phyloP scores from a whole-genome alignment of 2,888 invertebrate genomes.

The Clivina fossor region DNA sequence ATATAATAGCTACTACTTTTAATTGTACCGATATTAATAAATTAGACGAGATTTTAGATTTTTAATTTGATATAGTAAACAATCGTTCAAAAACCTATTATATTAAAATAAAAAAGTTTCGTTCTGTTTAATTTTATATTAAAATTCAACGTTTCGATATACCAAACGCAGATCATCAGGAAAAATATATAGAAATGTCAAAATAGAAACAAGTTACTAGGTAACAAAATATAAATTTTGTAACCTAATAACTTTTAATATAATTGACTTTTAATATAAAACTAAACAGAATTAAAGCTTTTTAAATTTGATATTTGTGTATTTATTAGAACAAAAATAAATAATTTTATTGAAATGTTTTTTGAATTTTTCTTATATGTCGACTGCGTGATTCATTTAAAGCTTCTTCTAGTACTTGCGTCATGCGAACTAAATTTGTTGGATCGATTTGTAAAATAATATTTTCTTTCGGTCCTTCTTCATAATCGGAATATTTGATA shows the following conservation, averaged over 20 bases:
- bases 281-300: neutral
- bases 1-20: conserved; percentile 6
- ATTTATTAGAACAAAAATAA: neutral
- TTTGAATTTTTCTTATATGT: conserved; percentile 51
- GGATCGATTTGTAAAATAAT: conserved; percentile 62
- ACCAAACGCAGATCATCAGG: neutral
- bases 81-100: neutral
- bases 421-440: conserved; percentile 62
- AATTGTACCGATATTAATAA: conserved; percentile 4
- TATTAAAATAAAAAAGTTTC: neutral
- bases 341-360: conserved; percentile 41
- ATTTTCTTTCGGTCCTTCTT: conserved; percentile 51
- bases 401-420: conserved; percentile 64
- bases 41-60: conserved; percentile 20
- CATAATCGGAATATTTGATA: conserved; percentile 43
- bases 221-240: neutral
- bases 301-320: neutral
- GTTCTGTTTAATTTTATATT: neutral
- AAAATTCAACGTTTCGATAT: neutral
- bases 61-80: conserved; percentile 1
- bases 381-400: conserved; percentile 62
- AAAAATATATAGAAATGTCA: too few relatives aligned
- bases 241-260: neutral
- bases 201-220: too few relatives aligned
- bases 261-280: neutral